These are phyloP conservation scores for Bombus superbus DNA, from an alignment of 1,140 invertebrate species.

Conservation along the genomic window DNA sequence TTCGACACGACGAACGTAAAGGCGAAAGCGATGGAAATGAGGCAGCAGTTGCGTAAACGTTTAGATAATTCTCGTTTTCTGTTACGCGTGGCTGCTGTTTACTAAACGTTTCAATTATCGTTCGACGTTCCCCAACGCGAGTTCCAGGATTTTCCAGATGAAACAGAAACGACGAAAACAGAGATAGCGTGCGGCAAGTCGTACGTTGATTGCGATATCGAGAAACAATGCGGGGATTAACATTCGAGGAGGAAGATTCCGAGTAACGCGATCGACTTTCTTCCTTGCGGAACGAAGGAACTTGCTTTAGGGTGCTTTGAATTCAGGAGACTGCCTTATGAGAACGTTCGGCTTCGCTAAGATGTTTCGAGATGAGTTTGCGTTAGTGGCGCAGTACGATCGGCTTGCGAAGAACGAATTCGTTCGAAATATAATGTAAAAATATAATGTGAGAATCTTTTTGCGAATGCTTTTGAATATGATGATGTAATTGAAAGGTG, in stretches of 20 bases:
- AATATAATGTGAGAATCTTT: background rate
- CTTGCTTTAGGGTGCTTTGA: background rate
- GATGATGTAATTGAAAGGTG: background rate
- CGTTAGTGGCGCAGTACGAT: background rate
- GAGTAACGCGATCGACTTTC: constrained; percentile 23
- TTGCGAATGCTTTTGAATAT: too few species aligned
- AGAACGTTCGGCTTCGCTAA: background rate
- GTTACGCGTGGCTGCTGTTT: background rate
- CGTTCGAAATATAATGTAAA: background rate
- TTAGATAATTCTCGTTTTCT: background rate
- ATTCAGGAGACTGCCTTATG: background rate
- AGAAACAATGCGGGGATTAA: constrained; percentile 24
- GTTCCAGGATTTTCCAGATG: background rate
- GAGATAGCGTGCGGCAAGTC: background rate
- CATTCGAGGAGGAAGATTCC: background rate
- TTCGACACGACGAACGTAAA: background rate
- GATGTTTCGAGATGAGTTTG: background rate
- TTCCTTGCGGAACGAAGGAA: background rate
- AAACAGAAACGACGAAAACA: background rate
- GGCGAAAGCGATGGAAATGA: background rate
- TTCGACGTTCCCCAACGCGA: background rate
- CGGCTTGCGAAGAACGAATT: background rate
- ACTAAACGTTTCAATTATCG: constrained; percentile 28
- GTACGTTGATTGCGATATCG: constrained; percentile 21
- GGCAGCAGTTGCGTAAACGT: background rate